Base-by-base conservation (phyloP, 1,140 invertebrate species). In the Hypsibius dujardini region DNA sequence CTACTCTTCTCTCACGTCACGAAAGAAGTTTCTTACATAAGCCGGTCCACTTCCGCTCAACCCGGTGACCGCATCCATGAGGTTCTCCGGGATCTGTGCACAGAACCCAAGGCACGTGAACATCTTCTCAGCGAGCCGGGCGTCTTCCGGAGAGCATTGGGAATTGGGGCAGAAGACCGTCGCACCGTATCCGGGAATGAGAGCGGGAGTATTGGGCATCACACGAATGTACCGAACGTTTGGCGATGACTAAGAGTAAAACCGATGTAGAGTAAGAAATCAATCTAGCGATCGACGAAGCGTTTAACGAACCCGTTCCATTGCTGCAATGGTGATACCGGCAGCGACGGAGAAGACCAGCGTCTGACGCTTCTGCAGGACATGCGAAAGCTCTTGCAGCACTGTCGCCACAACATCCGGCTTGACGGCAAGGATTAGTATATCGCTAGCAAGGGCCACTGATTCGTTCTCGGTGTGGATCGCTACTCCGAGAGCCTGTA, bases 21-120 rank as follows among this genome's bases (percentile, higher is more conserved):
- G 28, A 28, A 28, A 28, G 28, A 28, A 28, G 28, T 7, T 15
- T 56, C 84, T 84, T 82, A 95, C 92, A 83, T 96, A 98, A 75
- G 94, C 95, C 0, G 94, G 94, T 59, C 95, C 95, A 75, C 90
- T 93, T 12, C 92, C 92, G 78, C 90, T 93, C 0, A 98, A 79
- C 0, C 90, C 95, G 0, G 93, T 96, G 0, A 95, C 86, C 1
- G 90, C 87, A 81, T 98, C 92, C 75, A 98, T 85, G 70, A 89
- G 81, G 70, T 85, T 85, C 79, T 98, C 95, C 1, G 87, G 81
- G 2, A 95, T 87, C 77, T 90, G 84, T 75, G 95, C 89, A 77
- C 90, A 93, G 3, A 88, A 86, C 3, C 93, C 93, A 46, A 97
- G 87, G 0, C 90, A 85, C 67, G 85, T 81, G 74, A 96, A 86